Percentiles rank a stretch among this genome's conserved stretches.
phyloP scores from a whole-genome alignment of 2,113 vertebrate genomes.

The Tyto alba region DNA sequence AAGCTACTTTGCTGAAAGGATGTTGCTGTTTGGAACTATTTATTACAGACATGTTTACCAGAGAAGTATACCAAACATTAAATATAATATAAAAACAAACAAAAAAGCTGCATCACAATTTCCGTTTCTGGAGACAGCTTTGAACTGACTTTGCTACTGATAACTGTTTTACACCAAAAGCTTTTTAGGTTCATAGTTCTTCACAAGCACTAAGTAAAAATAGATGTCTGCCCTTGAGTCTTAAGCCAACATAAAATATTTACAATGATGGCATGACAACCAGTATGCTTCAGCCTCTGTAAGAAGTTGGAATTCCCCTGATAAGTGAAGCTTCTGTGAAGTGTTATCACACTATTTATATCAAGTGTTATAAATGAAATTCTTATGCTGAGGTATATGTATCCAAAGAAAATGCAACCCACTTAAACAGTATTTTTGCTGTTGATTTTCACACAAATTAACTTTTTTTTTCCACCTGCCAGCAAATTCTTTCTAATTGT shows the following conservation, averaged over 20 bases:
- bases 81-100: not conserved
- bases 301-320: slow-evolving; percentile 57
- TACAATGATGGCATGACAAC: slow-evolving; percentile 68
- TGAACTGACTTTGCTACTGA: slow-evolving; percentile 1
- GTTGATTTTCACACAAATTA: slow-evolving; percentile 30
- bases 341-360: slow-evolving; percentile 56
- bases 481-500: slow-evolving; percentile 20
- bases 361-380: slow-evolving; percentile 49
- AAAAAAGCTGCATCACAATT: not conserved
- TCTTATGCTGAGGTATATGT: not conserved
- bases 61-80: not conserved
- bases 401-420: slow-evolving; percentile 43
- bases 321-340: slow-evolving; percentile 52
- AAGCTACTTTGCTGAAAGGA: not conserved
- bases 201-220: slow-evolving; percentile 60
- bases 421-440: slow-evolving; percentile 25
- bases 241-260: slow-evolving; percentile 76
- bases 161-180: slow-evolving; percentile 31
- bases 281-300: slow-evolving; percentile 2
- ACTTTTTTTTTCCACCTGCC: not conserved
- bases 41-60: not conserved
- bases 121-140: not conserved
- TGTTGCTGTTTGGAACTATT: not conserved
- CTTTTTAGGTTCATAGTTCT: slow-evolving; percentile 50
- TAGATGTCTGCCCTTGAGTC: slow-evolving; percentile 60